phyloP scores from a whole-genome alignment of 2,888 invertebrate species.

The Lucinisca nassula region DNA sequence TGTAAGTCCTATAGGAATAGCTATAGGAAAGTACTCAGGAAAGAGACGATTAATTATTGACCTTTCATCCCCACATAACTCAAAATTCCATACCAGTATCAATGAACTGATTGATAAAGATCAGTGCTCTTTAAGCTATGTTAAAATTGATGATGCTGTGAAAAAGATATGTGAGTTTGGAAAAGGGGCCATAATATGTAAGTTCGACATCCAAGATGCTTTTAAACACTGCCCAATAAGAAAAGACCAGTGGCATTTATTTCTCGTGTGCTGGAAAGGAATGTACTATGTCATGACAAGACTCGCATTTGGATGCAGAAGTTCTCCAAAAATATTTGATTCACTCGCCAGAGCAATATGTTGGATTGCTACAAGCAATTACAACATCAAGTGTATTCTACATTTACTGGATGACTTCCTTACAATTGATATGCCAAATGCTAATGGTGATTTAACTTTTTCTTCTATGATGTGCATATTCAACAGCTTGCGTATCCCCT shows the following conservation, averaged over 20 bases:
- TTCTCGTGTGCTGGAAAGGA: slow-evolving; percentile 50
- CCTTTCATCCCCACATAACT: slow-evolving; percentile 61
- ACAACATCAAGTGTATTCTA: slow-evolving; percentile 35
- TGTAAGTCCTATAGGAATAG: slow-evolving; percentile 60
- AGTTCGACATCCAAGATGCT: slow-evolving; percentile 62
- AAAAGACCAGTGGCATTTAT: slow-evolving; percentile 44
- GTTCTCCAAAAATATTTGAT: slow-evolving; percentile 56
- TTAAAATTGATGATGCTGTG: slow-evolving; percentile 68
- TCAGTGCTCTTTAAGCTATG: slow-evolving; percentile 33
- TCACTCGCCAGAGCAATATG: slow-evolving; percentile 41
- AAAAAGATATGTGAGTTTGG: slow-evolving; percentile 34
- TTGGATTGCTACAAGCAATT: slow-evolving; percentile 57
- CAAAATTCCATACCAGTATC: slow-evolving; percentile 40
- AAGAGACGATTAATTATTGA: slow-evolving; percentile 65
- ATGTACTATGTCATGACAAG: slow-evolving; percentile 42
- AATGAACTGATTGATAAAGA: slow-evolving; percentile 65
- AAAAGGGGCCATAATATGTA: slow-evolving; percentile 30
- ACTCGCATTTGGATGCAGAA: slow-evolving; percentile 53
- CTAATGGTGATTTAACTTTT: slow-evolving; percentile 46
- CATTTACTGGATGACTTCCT: slow-evolving; percentile 62
- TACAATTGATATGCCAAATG: slow-evolving; percentile 25
- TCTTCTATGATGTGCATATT: too few relatives aligned
- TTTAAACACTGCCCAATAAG: slow-evolving; percentile 53
- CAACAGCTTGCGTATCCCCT: too few relatives aligned
- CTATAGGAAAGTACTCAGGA: slow-evolving; percentile 56